Conservation (phyloP, 2,888 invertebrate genomes). For the Drosophila falleni region DNA sequence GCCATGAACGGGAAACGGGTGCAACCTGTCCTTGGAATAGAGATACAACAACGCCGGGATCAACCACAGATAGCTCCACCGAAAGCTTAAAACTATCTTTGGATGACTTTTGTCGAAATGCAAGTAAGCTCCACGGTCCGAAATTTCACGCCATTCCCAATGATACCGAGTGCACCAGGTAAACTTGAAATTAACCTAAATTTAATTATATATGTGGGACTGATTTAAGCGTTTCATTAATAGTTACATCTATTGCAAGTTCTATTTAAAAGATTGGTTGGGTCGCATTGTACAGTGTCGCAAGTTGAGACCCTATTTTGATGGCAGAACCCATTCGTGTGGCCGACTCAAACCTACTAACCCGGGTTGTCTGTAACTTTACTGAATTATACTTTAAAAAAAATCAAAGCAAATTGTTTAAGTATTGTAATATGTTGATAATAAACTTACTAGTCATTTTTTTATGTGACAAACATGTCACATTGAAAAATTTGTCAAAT, state of each 20-base stretch:
- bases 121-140: background rate
- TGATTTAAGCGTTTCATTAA: background rate
- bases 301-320: constrained; percentile 23
- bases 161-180: constrained; percentile 41
- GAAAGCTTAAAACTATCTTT: background rate
- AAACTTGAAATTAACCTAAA: background rate
- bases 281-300: constrained; percentile 10
- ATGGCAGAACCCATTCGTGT: constrained; percentile 15
- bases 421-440: background rate
- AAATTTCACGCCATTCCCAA: constrained; percentile 26
- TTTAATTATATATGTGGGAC: background rate
- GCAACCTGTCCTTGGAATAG: constrained; percentile 26
- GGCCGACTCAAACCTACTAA: constrained; percentile 8
- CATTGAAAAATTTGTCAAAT: background rate
- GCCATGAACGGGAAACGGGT: constrained; percentile 2
- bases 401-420: background rate
- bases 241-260: constrained; percentile 24
- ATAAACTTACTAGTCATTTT: background rate
- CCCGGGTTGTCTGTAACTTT: constrained; percentile 16
- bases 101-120: constrained; percentile 9
- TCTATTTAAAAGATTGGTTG: background rate
- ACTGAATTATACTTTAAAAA: background rate
- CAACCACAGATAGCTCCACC: background rate
- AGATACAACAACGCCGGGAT: background rate
- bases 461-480: background rate